These are phyloP conservation scores for Centropristis striata DNA, from an alignment of 2,113 vertebrate genomes.

Conservation along the genomic window DNA sequence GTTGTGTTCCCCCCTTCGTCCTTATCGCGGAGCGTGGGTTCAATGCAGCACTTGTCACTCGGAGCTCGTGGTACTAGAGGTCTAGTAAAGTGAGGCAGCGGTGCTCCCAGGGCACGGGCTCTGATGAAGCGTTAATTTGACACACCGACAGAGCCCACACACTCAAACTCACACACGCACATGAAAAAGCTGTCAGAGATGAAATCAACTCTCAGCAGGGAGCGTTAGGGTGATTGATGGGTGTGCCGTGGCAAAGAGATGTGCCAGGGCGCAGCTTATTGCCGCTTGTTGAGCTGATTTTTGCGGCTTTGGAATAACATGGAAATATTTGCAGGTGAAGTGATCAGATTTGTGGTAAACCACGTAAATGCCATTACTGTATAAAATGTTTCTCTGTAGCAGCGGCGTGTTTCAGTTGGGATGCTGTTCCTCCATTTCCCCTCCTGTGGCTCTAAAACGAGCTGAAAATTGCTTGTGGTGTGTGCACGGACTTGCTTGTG, in stretches of 20 bases:
- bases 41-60: conserved; percentile 45
- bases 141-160: conserved; percentile 55
- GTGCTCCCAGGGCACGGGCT: conserved; percentile 41
- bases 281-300: conserved; percentile 40
- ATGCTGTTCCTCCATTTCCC: not conserved
- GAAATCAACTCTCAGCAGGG: conserved; percentile 57
- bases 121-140: conserved; percentile 66
- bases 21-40: conserved; percentile 26
- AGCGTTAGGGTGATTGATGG: conserved; percentile 63
- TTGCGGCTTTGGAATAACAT: conserved; percentile 4
- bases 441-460: conserved; percentile 52
- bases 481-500: conserved; percentile 25
- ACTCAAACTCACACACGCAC: conserved; percentile 31
- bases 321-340: conserved; percentile 30
- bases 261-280: conserved; percentile 39
- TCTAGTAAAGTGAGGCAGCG: conserved; percentile 21
- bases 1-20: not conserved
- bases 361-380: not conserved
- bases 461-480: conserved; percentile 43
- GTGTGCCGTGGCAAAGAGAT: conserved; percentile 37
- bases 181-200: conserved; percentile 70
- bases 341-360: conserved; percentile 6
- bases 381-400: not conserved
- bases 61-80: conserved; percentile 10
- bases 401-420: conserved; percentile 4